Evolutionary conservation across 2,113 vertebrate species (phyloP), one percentile per base, ranked within the genome.

Genomic region (Sakesphorus luctuosus): DNA sequence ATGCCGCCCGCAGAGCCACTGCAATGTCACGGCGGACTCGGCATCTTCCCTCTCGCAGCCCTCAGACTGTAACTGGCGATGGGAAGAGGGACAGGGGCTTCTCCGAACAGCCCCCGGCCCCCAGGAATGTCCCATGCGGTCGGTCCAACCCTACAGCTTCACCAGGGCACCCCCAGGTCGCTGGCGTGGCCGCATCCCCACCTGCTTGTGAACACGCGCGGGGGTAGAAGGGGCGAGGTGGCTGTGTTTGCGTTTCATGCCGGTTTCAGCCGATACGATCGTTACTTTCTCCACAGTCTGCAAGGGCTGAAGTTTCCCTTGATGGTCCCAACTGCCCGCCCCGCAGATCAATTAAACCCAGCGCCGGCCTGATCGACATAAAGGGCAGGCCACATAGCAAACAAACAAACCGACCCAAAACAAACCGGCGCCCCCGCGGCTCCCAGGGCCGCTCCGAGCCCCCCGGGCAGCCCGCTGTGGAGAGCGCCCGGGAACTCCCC

Each of bases 301-400:
- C 53, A 43, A 31, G 72, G 83, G 63, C 72, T 96, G 84, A 91
- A 90, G 76, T 84, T 96, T 91, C 80, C 71, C 93, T 96, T 86
- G 87, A 90, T 94, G 87, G 84, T 86, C 86, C 69, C 80, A 23
- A 73, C 76, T 76, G 86, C 86, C 44, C n/a, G 55, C 72, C 84
- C 80, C 36, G 15, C 84, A 62, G 81, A 92, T 81, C 93, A 92
- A 69, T 92, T 83, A 89, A 88, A 84, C 46, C 59, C 80, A 69
- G 55, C 43, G 47, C 61, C 43, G 36, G 73, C 67, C 94, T 6
- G 71, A 94, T 85, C 79, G 82, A 46, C 86, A 90, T 63, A 38
- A 72, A 88, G 87, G 49, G 69, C 77, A 93, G 55, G 73, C 87
- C 63, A 62, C 92, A 47, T 35, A 61, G 73, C 90, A 94, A 94